Base-by-base conservation (phyloP, 2,113 vertebrate species). In the Apus apus region DNA sequence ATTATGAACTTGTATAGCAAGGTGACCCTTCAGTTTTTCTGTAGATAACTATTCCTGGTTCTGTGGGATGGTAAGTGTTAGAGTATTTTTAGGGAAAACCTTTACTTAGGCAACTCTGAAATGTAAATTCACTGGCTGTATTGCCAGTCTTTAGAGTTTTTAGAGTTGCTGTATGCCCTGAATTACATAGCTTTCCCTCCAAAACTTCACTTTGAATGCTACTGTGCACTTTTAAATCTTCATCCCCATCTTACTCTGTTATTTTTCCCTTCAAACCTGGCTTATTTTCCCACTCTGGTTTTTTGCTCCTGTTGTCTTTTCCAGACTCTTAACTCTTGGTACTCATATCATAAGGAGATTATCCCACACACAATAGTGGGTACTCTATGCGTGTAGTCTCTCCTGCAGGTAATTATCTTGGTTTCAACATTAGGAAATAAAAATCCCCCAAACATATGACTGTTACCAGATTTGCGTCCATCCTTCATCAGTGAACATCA, bases 401-500 rank as follows among this genome's bases (percentile, higher is more conserved):
- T 58, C 27, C 40, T 85, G 64, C 36, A 73, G 64, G 68, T 95
- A 90, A 88, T 80, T 82, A 61, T 85, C 76, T 75, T 1, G 0
- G 89, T 94, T 85, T 86, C 86, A 88, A 34, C 76, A 87, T 84
- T 25, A 51, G 56, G 73, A 89, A 86, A 36, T n/a, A 80, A 94
- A 88, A 95, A 81, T 89, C 80, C 65, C 73, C 5, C 4, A 89
- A 90, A 86, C 51, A 74, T 43, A 43, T 67, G 73, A 77, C 89
- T 96, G 36, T 84, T 96, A 73, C n/a, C 60, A 90, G 89, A 88
- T 94, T 80, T 93, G 26, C 56, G 80, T 93, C 75, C 86, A 32
- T 79, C 51, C 67, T 74, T 78, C 51, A 60, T 90, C 43, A 5
- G 64, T 70, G 53, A 92, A 46, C 65, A 78, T 86, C 40, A 77